Percentiles rank a stretch among this genome's conserved stretches.
phyloP scores from a whole-genome alignment of 2,797 vertebrate genomes.

The Spea hammondii region DNA sequence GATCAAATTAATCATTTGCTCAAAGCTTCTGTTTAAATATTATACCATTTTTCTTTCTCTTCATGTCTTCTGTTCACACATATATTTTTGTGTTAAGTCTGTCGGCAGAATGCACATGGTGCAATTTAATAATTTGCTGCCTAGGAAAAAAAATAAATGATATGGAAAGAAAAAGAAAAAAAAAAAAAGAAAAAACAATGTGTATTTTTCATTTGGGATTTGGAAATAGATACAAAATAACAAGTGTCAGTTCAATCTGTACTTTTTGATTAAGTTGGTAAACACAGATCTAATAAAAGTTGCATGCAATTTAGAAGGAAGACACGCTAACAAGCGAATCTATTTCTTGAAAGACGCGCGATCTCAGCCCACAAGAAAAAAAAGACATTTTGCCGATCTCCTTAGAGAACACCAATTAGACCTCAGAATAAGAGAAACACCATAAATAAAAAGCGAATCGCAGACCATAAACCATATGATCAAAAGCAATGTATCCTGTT shows the following conservation, averaged over 20 bases:
- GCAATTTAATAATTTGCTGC: background rate
- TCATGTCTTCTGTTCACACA: background rate
- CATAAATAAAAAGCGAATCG: conserved; percentile 9
- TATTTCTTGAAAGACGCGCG: conserved; percentile 18
- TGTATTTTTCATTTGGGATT: background rate
- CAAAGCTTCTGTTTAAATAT: background rate
- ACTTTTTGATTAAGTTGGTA: conserved; percentile 36
- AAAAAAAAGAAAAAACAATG: background rate
- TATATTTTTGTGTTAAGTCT: background rate
- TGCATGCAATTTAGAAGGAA: conserved; percentile 32
- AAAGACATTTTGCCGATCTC: conserved; percentile 23
- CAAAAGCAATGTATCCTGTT: conserved; percentile 11
- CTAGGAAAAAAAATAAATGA: background rate
- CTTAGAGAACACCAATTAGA: conserved; percentile 45
- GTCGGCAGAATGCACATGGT: background rate
- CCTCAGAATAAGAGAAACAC: conserved; percentile 22
- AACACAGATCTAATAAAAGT: conserved; percentile 19
- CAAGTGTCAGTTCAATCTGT: background rate
- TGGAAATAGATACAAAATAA: background rate
- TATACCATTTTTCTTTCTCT: background rate
- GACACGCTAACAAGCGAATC: conserved; percentile 25
- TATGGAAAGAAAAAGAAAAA: background rate
- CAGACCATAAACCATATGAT: conserved; percentile 12
- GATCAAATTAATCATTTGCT: no score
- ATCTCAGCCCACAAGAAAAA: conserved; percentile 10